These are phyloP conservation scores for Chelonus insularis DNA, from an alignment of 1,140 invertebrate genomes.

Conservation along the genomic window DNA sequence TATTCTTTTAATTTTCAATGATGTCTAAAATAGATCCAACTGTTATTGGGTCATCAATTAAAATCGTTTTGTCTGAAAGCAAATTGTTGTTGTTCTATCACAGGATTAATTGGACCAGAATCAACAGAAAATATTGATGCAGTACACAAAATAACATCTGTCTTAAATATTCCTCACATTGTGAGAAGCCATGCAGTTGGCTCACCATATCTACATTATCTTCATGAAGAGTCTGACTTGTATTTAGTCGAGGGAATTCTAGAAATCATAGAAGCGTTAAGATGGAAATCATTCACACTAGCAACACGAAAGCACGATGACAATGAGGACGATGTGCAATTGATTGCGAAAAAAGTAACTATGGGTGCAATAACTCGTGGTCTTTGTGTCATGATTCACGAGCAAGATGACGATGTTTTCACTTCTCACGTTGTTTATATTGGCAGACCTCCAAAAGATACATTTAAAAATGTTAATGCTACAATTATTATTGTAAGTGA, in stretches of 20 bases:
- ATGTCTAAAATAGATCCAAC: too few species aligned
- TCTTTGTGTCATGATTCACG: conserved; percentile 50
- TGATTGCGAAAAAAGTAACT: conserved; percentile 51
- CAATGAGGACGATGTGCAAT: conserved; percentile 46
- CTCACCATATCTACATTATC: conserved; percentile 47
- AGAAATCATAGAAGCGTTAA: conserved; percentile 42
- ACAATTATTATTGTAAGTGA: conserved; percentile 48
- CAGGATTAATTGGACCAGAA: conserved; percentile 57
- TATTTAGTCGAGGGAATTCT: conserved; percentile 47
- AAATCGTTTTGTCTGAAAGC: too few species aligned
- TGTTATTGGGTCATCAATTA: too few species aligned
- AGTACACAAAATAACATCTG: conserved; percentile 54
- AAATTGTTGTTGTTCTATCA: too few species aligned
- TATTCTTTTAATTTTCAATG: too few species aligned
- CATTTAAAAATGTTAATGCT: conserved; percentile 42
- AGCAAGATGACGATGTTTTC: conserved; percentile 44
- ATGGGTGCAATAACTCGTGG: conserved; percentile 42
- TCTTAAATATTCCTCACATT: conserved; percentile 55
- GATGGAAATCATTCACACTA: conserved; percentile 53
- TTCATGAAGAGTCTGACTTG: conserved; percentile 48
- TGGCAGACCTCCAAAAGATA: conserved; percentile 41
- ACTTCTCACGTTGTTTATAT: conserved; percentile 48
- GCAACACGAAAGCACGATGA: conserved; percentile 39
- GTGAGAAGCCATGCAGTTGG: conserved; percentile 45
- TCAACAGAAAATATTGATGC: conserved; percentile 47